Conservation (phyloP, 2,888 invertebrate genomes). For the Ephialtes manifestator region DNA sequence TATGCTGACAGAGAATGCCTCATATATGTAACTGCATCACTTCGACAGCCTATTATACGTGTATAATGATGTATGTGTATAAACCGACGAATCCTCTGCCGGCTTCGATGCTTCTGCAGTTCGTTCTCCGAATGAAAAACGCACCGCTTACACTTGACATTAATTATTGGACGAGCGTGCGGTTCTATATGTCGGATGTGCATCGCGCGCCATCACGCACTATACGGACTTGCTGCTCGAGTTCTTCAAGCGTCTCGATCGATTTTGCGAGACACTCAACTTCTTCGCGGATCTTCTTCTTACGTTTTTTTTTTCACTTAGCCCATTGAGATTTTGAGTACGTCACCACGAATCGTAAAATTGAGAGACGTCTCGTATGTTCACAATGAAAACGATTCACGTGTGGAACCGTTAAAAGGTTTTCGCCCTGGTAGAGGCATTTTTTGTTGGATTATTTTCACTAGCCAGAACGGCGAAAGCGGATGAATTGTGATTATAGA, state of each 20-base stretch:
- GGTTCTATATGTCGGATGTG: conserved; percentile 32
- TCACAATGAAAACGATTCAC: conserved; percentile 37
- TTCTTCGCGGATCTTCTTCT: conserved; percentile 15
- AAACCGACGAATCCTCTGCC: conserved; percentile 1
- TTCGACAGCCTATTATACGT: neutral
- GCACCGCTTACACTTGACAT: conserved; percentile 62
- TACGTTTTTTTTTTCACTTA: conserved; percentile 8
- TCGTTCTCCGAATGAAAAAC: conserved; percentile 37
- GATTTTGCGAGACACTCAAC: conserved; percentile 45
- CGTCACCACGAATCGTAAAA: conserved; percentile 38
- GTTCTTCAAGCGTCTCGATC: conserved; percentile 13
- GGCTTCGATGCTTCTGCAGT: conserved; percentile 26
- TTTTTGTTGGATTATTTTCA: neutral
- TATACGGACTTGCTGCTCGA: neutral
- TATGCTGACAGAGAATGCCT: neutral
- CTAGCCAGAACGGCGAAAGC: no score
- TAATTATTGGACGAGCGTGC: conserved; percentile 53
- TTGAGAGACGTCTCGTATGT: neutral
- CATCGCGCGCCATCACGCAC: conserved; percentile 9
- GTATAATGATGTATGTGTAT: neutral
- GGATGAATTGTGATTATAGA: no score
- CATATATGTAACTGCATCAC: conserved; percentile 1
- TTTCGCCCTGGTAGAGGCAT: neutral
- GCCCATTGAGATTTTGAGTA: conserved; percentile 29
- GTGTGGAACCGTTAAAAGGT: neutral